Base-by-base conservation (phyloP, 2,888 invertebrate genomes). In the Pseudococcus viburni region DNA sequence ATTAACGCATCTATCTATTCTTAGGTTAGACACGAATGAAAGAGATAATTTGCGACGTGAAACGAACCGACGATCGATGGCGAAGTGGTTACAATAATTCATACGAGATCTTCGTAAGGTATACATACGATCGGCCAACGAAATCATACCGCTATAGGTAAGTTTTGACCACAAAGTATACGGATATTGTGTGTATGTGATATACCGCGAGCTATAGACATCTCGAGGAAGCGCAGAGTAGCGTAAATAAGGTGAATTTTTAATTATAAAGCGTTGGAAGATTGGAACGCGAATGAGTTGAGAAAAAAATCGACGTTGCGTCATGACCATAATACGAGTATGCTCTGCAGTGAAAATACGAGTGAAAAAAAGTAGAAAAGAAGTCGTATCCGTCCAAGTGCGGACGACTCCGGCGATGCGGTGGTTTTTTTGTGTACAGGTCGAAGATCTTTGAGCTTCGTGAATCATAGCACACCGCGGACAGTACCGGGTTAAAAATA, bases 41-140 rank as follows among this genome's bases (percentile, higher is more conserved):
- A 59, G 55, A 64, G 11, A 26, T 73, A 73, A 73, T 73, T 73
- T 73, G 68, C 68, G 68, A 73, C 26, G 68, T 73, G 68, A 73
- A 73, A 59, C 59, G 59, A 59, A 73, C 68, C 68, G 33, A 26
- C 68, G 26, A 64, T 26, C 68, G 68, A 73, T 73, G 11, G 15
- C 26, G 26, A 33, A 33, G 68, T 11, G 68, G 68, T 73, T 73
- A 15, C 26, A 33, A 64, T 64, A 64, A 73, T 73, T 73, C 68
- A 73, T 73, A 73, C 15, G 26, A 11, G 68, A 73, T 73, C 68
- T 59, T 59, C 19, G 59, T 59, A 59, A 17, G 17, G n/a, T 19
- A 59, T 9, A n/a, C 15, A 5, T n/a, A 59, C 59, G 59, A 59
- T 7, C 26, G 68, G 68, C 68, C 19, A 59, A 19, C 6, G 8